Evolutionary conservation across 2,113 vertebrate species (phyloP).

Genomic region (Petromus typicus): DNA sequence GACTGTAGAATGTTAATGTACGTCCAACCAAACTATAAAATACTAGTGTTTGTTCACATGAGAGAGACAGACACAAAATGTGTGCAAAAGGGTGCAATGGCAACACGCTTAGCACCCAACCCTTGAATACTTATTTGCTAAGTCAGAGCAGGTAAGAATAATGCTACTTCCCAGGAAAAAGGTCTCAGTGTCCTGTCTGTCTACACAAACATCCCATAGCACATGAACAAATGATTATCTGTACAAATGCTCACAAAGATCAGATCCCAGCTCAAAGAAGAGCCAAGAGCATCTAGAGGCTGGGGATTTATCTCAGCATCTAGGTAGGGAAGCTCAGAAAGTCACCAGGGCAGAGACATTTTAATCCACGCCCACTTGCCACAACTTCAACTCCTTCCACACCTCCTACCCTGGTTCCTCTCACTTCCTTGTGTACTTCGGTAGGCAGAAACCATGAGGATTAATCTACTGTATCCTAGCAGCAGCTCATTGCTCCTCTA

Average conservation of each 20-base stretch:
- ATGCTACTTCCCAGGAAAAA: not conserved
- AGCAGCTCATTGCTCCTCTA: constrained; percentile 62
- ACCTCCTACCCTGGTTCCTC: not conserved
- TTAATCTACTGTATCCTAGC: constrained; percentile 37
- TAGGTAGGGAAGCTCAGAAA: not conserved
- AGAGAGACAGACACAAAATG: not conserved
- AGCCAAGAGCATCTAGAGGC: not conserved
- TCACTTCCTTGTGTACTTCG: constrained; percentile 14
- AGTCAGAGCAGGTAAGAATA: not conserved
- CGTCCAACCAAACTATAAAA: not conserved
- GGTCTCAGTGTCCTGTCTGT: not conserved
- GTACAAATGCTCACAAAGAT: not conserved
- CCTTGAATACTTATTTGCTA: not conserved
- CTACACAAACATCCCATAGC: not conserved
- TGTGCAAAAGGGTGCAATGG: not conserved
- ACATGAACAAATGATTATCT: not conserved
- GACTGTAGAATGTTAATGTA: not conserved
- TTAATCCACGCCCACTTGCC: not conserved
- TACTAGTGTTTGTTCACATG: not conserved
- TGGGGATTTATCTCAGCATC: too few species aligned
- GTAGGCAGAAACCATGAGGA: constrained; percentile 1
- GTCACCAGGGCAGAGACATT: too few species aligned
- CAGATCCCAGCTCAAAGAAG: not conserved
- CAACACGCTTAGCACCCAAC: not conserved
- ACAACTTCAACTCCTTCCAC: not conserved